These are phyloP conservation scores for Xenops minutus DNA, from an alignment of 2,797 vertebrate species.

Conservation along the genomic window DNA sequence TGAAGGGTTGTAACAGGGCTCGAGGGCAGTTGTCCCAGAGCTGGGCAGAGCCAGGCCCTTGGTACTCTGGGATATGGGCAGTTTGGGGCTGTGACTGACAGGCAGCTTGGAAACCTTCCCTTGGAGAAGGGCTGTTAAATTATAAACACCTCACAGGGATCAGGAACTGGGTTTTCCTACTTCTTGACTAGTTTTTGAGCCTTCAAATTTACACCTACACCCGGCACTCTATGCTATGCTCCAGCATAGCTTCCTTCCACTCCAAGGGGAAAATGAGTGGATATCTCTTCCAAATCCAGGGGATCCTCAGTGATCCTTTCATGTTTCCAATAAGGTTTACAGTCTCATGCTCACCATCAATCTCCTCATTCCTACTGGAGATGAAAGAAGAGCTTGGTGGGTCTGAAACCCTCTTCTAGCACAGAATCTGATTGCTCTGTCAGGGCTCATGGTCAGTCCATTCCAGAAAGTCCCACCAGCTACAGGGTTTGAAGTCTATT, in stretches of 20 bases:
- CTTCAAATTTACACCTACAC: not conserved
- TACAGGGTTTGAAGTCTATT: not conserved
- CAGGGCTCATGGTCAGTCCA: rapidly evolving
- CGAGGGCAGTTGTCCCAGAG: not conserved
- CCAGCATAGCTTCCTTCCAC: not conserved
- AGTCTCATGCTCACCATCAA: not conserved
- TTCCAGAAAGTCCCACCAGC: not conserved
- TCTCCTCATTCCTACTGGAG: not conserved
- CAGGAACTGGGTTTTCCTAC: not conserved
- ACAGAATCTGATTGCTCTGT: rapidly evolving
- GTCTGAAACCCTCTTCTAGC: not conserved
- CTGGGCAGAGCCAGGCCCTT: rapidly evolving
- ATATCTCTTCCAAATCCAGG: not conserved
- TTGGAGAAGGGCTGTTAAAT: not conserved
- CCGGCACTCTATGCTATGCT: rapidly evolving
- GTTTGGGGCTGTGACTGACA: not conserved
- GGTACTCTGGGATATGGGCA: rapidly evolving
- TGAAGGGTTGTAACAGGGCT: not conserved
- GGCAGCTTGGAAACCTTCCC: not conserved
- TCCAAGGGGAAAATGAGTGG: not conserved
- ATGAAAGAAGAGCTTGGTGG: not conserved
- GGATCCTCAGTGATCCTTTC: not conserved
- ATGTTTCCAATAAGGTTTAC: not conserved
- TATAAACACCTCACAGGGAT: not conserved
- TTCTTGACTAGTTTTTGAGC: not conserved